These are phyloP conservation scores for Ischnura elegans DNA, from an alignment of 2,888 invertebrate genomes.

Conservation along the genomic window DNA sequence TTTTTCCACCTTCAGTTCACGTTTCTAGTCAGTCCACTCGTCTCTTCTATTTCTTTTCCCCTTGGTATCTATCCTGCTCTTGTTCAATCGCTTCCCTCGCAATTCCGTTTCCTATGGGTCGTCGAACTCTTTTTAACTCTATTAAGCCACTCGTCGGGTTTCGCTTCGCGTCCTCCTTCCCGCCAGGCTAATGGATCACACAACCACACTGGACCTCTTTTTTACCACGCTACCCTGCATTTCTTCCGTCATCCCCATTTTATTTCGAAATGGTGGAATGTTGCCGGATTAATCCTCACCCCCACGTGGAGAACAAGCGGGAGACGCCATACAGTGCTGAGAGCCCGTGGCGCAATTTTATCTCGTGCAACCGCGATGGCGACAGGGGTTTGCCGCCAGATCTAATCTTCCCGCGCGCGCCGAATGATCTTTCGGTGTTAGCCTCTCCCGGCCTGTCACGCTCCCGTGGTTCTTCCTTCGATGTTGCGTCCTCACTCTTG, in stretches of 20 bases:
- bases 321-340: background rate
- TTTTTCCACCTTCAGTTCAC: background rate
- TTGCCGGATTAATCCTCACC: background rate
- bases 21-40: background rate
- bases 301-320: background rate
- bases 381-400: background rate
- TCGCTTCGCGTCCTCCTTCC: conserved; percentile 42
- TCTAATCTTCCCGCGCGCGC: background rate
- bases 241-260: conserved; percentile 38
- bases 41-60: background rate
- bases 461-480: background rate
- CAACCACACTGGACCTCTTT: background rate
- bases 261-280: background rate
- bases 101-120: conserved; percentile 22
- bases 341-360: background rate
- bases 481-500: background rate
- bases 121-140: conserved; percentile 35
- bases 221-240: background rate
- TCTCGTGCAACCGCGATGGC: background rate
- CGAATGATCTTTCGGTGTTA: background rate
- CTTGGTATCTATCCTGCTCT: background rate
- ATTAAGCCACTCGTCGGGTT: conserved; percentile 32
- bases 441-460: background rate
- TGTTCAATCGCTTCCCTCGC: background rate
- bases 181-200: conserved; percentile 43